These are phyloP conservation scores for Thaleichthys pacificus DNA, from an alignment of 2,797 vertebrate species.

Conservation along the genomic window DNA sequence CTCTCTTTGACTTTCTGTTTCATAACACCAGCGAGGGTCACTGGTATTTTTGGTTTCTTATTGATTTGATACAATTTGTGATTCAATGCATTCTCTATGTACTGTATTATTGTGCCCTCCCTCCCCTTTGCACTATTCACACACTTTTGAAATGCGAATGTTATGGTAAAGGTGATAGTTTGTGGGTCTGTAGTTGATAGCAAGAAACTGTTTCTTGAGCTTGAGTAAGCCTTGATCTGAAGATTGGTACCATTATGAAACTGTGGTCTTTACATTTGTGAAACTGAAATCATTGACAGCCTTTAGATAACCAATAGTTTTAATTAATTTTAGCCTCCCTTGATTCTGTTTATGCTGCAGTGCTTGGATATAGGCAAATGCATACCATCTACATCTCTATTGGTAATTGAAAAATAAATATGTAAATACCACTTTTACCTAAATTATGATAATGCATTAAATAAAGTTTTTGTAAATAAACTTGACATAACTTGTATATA, in stretches of 20 bases:
- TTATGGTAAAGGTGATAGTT: slow-evolving; percentile 10
- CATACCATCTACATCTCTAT: neutral
- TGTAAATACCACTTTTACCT: slow-evolving; percentile 18
- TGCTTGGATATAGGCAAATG: slow-evolving; percentile 17
- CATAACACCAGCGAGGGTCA: neutral
- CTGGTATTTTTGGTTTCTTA: neutral
- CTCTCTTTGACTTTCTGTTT: slow-evolving; percentile 20
- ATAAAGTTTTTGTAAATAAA: slow-evolving; percentile 19
- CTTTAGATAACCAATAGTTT: slow-evolving; percentile 39
- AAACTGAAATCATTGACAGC: slow-evolving; percentile 20
- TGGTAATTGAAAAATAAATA: slow-evolving; percentile 5
- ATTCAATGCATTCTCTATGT: slow-evolving; percentile 12
- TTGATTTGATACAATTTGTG: neutral
- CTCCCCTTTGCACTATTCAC: slow-evolving; percentile 4
- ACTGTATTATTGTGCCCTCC: neutral
- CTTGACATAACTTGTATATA: neutral
- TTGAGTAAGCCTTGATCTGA: neutral
- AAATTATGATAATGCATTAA: slow-evolving; percentile 14
- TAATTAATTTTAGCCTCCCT: slow-evolving; percentile 50
- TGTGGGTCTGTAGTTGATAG: slow-evolving; percentile 1
- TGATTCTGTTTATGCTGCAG: slow-evolving; percentile 25
- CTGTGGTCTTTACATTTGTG: slow-evolving; percentile 6
- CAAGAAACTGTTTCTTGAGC: slow-evolving; percentile 6
- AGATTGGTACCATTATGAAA: neutral
- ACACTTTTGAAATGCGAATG: slow-evolving; percentile 8